Percentiles rank a stretch among this genome's conserved stretches.
Conservation (phyloP, 2,113 vertebrate species). For the Larimichthys crocea region DNA sequence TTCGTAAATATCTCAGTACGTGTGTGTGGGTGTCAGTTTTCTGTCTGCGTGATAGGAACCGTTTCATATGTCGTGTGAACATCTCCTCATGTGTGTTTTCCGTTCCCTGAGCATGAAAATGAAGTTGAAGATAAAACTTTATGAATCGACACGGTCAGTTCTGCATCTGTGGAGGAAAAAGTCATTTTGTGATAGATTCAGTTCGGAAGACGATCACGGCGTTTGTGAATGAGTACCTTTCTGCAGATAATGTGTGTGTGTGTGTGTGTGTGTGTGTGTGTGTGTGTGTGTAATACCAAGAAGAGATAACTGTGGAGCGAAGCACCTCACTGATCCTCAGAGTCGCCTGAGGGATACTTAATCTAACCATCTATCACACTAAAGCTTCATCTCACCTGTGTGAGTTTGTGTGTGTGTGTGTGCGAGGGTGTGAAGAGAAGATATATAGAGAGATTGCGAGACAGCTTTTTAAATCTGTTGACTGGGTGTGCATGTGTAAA, state of each 20-base stretch:
- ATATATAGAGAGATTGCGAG: not conserved
- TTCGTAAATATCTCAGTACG: not conserved
- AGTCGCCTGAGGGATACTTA: conserved; percentile 55
- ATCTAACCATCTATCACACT: conserved; percentile 59
- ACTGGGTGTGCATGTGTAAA: conserved; percentile 4
- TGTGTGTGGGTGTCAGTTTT: not conserved
- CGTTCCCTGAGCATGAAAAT: not conserved
- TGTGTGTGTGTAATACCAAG: conserved; percentile 8
- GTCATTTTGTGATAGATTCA: conserved; percentile 23
- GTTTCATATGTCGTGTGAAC: not conserved
- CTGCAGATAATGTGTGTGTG: conserved; percentile 26
- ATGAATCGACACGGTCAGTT: conserved; percentile 10
- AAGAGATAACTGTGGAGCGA: conserved; percentile 47
- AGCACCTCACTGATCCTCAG: conserved; percentile 58
- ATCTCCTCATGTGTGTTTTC: not conserved
- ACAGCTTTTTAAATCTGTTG: not conserved
- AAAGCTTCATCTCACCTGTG: conserved; percentile 42
- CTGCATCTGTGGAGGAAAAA: conserved; percentile 7
- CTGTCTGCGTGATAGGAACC: too few species aligned
- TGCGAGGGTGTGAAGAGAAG: not conserved
- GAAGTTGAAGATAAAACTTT: conserved; percentile 27
- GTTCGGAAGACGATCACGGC: conserved; percentile 13
- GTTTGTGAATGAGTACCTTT: conserved; percentile 17
- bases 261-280: conserved; percentile 4
- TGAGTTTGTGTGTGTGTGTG: conserved; percentile 7